Evolutionary conservation across 2,888 invertebrate genomes (phyloP).

Genomic region (Ramazzottius varieornatus): DNA sequence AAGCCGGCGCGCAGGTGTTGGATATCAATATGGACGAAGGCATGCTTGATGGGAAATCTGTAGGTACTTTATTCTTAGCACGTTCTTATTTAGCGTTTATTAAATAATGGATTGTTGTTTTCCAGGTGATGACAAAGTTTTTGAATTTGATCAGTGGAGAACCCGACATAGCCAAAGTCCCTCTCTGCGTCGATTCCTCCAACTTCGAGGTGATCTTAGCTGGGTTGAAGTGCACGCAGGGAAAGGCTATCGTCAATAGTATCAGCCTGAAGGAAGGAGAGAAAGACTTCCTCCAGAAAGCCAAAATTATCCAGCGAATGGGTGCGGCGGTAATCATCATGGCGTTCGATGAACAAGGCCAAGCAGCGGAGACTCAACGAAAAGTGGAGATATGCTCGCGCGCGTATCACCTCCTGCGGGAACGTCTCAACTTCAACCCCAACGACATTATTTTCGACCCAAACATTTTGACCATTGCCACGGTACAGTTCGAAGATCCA

Average conservation of each 20-base stretch:
- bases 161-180: conserved; percentile 32
- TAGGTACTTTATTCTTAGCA: background rate
- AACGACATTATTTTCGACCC: conserved; percentile 34
- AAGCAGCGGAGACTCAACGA: conserved; percentile 28
- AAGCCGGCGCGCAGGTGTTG: conserved; percentile 31
- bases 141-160: conserved; percentile 30
- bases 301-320: conserved; percentile 25
- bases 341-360: conserved; percentile 31
- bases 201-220: conserved; percentile 32
- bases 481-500: too few relatives aligned
- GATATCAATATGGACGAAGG: conserved; percentile 35
- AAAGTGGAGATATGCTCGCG: conserved; percentile 31
- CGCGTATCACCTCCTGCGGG: conserved; percentile 28
- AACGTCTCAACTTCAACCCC: conserved; percentile 28
- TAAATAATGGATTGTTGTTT: conserved; percentile 4
- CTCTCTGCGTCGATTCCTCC: conserved; percentile 32
- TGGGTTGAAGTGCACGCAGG: conserved; percentile 30
- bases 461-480: conserved; percentile 33
- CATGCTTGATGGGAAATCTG: conserved; percentile 28
- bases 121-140: conserved; percentile 29
- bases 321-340: conserved; percentile 33
- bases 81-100: background rate
- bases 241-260: conserved; percentile 33
- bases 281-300: conserved; percentile 29
- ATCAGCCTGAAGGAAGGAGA: conserved; percentile 33